Evolutionary conservation across 2,888 invertebrate species (phyloP).

Genomic region (Siphlonurus alternatus): DNA sequence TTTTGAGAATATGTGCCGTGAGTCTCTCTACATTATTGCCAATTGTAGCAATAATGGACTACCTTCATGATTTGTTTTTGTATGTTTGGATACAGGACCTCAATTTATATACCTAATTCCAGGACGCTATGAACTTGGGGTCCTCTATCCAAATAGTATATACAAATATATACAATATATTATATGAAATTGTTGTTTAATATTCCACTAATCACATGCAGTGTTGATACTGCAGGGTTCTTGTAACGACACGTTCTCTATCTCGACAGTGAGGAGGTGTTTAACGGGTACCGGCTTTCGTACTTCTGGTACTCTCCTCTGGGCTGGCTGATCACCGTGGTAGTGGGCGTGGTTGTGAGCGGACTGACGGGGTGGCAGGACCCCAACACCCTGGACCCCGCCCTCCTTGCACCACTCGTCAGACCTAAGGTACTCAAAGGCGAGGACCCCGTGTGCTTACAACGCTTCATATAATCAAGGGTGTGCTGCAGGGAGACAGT

Average conservation of each 20-base stretch:
- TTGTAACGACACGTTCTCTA: no score
- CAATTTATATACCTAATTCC: not conserved
- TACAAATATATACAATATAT: no score
- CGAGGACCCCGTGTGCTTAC: no score
- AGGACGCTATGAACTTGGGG: not conserved
- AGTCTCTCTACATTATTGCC: no score
- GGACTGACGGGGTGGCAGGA: slow-evolving; percentile 43
- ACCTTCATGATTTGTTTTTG: not conserved
- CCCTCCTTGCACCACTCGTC: slow-evolving; percentile 42
- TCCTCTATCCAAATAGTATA: not conserved
- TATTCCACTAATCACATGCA: no score
- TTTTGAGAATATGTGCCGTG: no score
- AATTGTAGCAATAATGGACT: no score
- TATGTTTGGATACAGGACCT: not conserved
- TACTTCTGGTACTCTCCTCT: slow-evolving; percentile 84
- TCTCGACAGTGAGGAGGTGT: slow-evolving; percentile 6
- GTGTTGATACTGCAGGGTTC: no score
- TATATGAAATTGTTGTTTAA: no score
- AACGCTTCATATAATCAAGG: no score
- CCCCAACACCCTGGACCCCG: slow-evolving; percentile 43
- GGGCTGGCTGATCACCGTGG: slow-evolving; percentile 53
- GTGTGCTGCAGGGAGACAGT: no score
- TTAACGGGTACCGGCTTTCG: slow-evolving; percentile 49
- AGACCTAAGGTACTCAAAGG: no score
- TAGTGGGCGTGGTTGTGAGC: slow-evolving; percentile 58